A percentile compares a stretch with the other conserved stretches of the same genome.
phyloP scores from a whole-genome alignment of 2,113 vertebrate species.

The Rhinolophus sinicus region DNA sequence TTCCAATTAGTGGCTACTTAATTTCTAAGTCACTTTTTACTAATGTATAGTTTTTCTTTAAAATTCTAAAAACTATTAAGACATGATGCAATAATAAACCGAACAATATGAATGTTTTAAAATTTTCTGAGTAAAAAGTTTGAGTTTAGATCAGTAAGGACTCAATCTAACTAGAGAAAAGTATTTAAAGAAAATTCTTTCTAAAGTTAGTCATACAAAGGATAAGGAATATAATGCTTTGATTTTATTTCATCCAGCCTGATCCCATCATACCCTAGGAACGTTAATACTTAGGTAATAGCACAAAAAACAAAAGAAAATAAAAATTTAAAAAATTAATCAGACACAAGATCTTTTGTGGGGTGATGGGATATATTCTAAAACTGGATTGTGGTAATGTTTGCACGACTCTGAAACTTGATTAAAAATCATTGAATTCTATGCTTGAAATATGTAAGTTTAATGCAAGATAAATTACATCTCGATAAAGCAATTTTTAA shows the following conservation, averaged over 20 bases:
- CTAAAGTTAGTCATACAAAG: not conserved
- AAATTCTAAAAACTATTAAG: not conserved
- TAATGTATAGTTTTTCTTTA: not conserved
- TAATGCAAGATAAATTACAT: not conserved
- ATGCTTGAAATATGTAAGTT: not conserved
- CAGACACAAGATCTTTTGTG: not conserved
- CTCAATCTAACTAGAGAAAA: not conserved
- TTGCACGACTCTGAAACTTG: not conserved
- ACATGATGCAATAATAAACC: not conserved
- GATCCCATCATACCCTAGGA: not conserved
- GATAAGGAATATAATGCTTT: not conserved
- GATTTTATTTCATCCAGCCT: not conserved
- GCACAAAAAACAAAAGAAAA: not conserved
- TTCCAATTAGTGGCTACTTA: not conserved
- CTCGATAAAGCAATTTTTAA: not conserved
- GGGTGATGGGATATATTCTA: not conserved
- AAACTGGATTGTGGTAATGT: not conserved
- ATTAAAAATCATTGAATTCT: not conserved
- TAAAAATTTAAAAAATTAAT: not conserved
- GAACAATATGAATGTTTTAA: not conserved
- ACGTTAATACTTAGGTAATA: not conserved
- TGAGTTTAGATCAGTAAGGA: not conserved
- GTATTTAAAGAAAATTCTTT: constrained; percentile 1
- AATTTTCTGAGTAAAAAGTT: not conserved
- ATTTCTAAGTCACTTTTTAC: constrained; percentile 29